Base-by-base conservation (phyloP, 1,140 invertebrate genomes). In the Eumeta japonica region DNA sequence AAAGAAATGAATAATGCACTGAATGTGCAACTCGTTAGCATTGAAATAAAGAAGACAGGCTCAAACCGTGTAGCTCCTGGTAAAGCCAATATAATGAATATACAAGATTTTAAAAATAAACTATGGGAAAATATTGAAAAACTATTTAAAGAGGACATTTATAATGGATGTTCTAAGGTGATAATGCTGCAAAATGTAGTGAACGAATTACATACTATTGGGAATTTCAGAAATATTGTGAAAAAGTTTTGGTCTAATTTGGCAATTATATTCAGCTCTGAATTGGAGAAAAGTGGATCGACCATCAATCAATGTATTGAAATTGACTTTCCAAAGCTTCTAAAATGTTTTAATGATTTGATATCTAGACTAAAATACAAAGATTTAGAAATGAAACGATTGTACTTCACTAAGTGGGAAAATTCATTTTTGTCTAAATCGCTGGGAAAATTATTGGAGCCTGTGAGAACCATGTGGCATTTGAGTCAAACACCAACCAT, bases 371-470 rank as follows among this genome's bases (percentile, higher is more conserved):
- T 81, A 3, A 78, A 79, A 56, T 80, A 68, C 46, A 77, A 79
- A 52, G 62, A 74, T 47, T 76, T 79, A 38, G 55, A 58, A 38
- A 75, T 80, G 46, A 76, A 80, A 53, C 63, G 71, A 35, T 58
- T 67, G 24, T 57, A 53, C 41, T 59, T 84, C n/a, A 77, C 79
- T 11, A 80, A 83, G 41, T 91, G 92, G 79, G 91, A 95, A 75
- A 92, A 87, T 59, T 86, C 89, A 1, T 95, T 93, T 61, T 72
- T 95, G 28, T 90, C 89, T 0, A 83, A 85, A 49, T 94, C 90
- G 1, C 77, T 94, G 35, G 89, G 87, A 9, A 80, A 87, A 30
- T 75, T 96, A 1, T 80, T 93, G 46, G 90, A 94, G 64, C 86
- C 90, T 13, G 88, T 93, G 4, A 86, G 93, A 57, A 81, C 85